A percentile compares a stretch with the other conserved stretches of the same genome.
phyloP scores from a whole-genome alignment of 2,113 vertebrate species.

The Neolamprologus brichardi region DNA sequence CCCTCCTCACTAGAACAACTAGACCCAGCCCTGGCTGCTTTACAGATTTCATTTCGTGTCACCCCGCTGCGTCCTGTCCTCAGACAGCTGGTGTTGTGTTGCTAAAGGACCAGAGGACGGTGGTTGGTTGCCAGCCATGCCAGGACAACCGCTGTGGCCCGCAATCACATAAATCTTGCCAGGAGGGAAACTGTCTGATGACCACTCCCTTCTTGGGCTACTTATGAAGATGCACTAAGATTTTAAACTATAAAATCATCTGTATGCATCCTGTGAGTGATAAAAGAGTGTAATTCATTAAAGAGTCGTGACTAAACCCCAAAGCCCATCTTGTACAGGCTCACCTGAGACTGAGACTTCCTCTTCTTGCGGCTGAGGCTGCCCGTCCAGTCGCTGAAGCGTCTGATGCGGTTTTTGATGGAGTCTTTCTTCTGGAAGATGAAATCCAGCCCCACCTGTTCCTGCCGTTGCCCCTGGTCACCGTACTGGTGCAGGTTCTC shows the following conservation, averaged over 20 bases:
- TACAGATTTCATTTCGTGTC: constrained; percentile 36
- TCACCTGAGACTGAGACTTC: constrained; percentile 85
- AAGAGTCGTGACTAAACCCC: not conserved
- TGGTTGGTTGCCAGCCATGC: constrained; percentile 28
- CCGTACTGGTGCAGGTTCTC: constrained; percentile 24
- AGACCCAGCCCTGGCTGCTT: not conserved
- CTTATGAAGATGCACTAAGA: not conserved
- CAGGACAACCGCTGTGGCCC: constrained; percentile 26
- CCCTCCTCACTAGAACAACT: not conserved
- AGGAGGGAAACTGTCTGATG: constrained; percentile 7
- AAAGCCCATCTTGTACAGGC: not conserved
- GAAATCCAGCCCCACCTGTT: constrained; percentile 56
- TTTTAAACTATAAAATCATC: not conserved
- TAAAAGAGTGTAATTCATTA: not conserved
- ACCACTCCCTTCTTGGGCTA: not conserved
- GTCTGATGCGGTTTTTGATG: constrained; percentile 84
- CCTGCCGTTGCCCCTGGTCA: constrained; percentile 25
- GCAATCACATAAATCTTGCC: constrained; percentile 1
- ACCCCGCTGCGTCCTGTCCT: constrained; percentile 31
- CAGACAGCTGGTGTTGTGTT: constrained; percentile 59
- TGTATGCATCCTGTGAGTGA: not conserved
- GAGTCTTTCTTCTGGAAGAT: constrained; percentile 80
- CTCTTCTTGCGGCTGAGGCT: constrained; percentile 91
- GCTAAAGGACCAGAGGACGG: constrained; percentile 28
- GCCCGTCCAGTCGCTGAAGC: constrained; percentile 94